Conservation (phyloP, 2,113 vertebrate genomes). For the Tragelaphus strepsiceros region DNA sequence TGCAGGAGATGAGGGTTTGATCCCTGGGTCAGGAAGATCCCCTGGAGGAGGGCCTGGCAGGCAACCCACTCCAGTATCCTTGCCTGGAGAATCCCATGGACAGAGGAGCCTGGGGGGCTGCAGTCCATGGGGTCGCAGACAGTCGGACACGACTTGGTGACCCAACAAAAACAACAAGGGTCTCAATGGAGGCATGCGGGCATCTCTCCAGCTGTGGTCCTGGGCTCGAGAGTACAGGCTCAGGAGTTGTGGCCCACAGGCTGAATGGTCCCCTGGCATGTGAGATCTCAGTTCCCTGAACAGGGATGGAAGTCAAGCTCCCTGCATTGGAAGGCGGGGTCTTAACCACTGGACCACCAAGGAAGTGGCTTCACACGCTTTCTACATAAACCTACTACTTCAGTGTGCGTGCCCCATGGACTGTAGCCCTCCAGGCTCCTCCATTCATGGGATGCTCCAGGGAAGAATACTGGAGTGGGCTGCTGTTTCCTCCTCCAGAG, state of each 20-base stretch:
- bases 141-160: background rate
- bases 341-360: background rate
- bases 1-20: background rate
- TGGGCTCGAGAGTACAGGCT: background rate
- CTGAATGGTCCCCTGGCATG: background rate
- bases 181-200: background rate
- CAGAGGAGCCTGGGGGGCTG: background rate
- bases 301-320: background rate
- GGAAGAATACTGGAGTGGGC: background rate
- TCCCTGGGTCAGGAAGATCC: background rate
- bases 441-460: fast-evolving
- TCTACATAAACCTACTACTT: background rate
- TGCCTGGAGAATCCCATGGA: background rate
- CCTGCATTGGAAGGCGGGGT: background rate
- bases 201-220: background rate
- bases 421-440: background rate
- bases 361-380: background rate
- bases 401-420: background rate
- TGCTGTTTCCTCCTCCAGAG: background rate
- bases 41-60: background rate
- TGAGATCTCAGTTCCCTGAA: background rate
- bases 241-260: background rate
- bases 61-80: background rate
- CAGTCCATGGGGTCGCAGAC: background rate
- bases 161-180: background rate